Evolutionary conservation across 2,797 vertebrate genomes (phyloP), one percentile per base, ranked within the genome.

Genomic region (Tarsius wallacei): DNA sequence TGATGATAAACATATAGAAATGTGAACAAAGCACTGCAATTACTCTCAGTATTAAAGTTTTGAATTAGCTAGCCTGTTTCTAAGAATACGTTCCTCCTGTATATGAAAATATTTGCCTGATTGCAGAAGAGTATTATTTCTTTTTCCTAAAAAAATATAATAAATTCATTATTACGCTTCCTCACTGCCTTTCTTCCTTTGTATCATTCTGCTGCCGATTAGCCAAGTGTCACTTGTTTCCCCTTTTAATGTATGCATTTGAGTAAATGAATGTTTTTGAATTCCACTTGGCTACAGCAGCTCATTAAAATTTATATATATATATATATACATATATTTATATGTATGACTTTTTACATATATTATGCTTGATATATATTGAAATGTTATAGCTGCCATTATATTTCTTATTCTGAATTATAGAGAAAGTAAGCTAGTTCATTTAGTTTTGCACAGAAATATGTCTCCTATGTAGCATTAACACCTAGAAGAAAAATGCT

Each of bases 41-140:
- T 93, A 28, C 1, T 95, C 4, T 1, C 2, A 17, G 80, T 95
- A 85, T 42, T 96, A 91, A 96, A 78, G 63, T 31, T 76, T 77
- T 87, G 17, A 96, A 93, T 4, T 59, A 42, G 59, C 11, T 10
- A 94, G 17, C 0, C 0, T 84, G 15, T 96, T 96, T 96, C 55
- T 95, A 36, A 78, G 63, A 95, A 96, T 77, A 10, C 95, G 91
- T 98, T 71, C 61, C 12, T 83, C 82, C 28, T 76, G 53, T 47
- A 10, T 77, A n/a, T 36, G 3, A 12, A 71, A 94, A 64, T 80
- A 59, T 31, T 81, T 4, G 11, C 47, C 16, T n/a, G 5, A 80
- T 87, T 90, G 55, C 17, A 63, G 91, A 21, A 55, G 16, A 89
- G 5, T 51, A 80, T 74, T 59, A n/a, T 21, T 82, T 14, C 3